Evolutionary conservation across 2,113 vertebrate species (phyloP), one percentile per base, ranked within the genome.

Genomic region (Candoia aspera): DNA sequence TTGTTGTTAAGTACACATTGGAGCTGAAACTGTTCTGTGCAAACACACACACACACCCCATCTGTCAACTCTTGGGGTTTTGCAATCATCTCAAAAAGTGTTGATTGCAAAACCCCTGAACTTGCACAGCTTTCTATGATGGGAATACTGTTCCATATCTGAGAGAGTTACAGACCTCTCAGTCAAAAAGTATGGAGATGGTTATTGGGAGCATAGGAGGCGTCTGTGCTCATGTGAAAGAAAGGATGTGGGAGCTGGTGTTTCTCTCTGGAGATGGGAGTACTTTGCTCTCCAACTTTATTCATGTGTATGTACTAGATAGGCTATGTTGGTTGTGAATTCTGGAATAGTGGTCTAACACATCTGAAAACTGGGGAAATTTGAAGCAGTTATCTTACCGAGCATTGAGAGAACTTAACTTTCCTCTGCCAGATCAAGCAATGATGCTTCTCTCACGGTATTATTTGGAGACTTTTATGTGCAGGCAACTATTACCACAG

Each of bases 1-100:
- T 91, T 12, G 26, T 90, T 54, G 53, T 42, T 33, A 87, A 94
- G 53, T 19, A 6, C 62, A 46, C 23, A 93, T 37, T 86, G 46
- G 86, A 64, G 9, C 8, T 84, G 87, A 54, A 89, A 84, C n/a
- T 42, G 24, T 90, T 85, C 68, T 85, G 8, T 13, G 11, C 13
- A 68, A 4, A 68, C 29, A 68, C 10, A 73, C 64, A 68, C 3
- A 64, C 12, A 68, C 4, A 68, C 1, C 33, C 15, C 19, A 17
- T 37, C 73, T 79, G 33, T 79, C 33, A 37, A 79, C 2, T 33
- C 33, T 33, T 79, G 33, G 17, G n/a, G n/a, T n/a, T n/a, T n/a
- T n/a, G n/a, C n/a, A n/a, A n/a, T n/a, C n/a, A 79, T 79, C 17
- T 42, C 73, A 79, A 79, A 37, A 79, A 19, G 6, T 0, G 33